Conservation (phyloP, 2,888 invertebrate species). For the Eupithecia exiguata region DNA sequence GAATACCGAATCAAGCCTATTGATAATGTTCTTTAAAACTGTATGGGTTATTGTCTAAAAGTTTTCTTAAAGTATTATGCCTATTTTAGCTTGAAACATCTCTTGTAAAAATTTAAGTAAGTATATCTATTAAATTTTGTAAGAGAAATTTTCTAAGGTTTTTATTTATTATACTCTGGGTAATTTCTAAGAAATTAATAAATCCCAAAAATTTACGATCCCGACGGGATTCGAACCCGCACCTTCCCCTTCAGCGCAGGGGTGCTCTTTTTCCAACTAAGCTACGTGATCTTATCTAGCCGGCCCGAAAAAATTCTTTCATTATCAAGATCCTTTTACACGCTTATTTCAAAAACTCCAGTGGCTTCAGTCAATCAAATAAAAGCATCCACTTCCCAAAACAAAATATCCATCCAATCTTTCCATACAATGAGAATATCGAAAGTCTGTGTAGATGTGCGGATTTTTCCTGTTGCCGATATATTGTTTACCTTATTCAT, state of each 20-base stretch:
- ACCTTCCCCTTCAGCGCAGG: too few relatives aligned
- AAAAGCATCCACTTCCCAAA: neutral
- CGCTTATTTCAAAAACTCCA: neutral
- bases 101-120: neutral
- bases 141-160: too few relatives aligned
- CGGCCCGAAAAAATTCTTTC: too few relatives aligned
- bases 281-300: too few relatives aligned
- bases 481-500: slow-evolving; percentile 6
- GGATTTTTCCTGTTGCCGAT: slow-evolving; percentile 8
- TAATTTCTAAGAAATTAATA: too few relatives aligned
- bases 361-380: neutral
- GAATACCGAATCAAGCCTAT: neutral
- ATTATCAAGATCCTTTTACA: neutral
- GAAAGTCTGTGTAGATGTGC: neutral
- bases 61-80: neutral
- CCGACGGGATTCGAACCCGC: too few relatives aligned
- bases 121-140: too few relatives aligned
- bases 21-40: neutral
- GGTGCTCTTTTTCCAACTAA: too few relatives aligned
- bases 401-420: slow-evolving; percentile 9
- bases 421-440: neutral
- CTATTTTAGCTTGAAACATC: neutral
- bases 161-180: too few relatives aligned
- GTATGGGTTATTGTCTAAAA: neutral
- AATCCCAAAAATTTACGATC: too few relatives aligned